phyloP scores from a whole-genome alignment of 1,140 invertebrate genomes.

The Neuroterus valhalla region DNA sequence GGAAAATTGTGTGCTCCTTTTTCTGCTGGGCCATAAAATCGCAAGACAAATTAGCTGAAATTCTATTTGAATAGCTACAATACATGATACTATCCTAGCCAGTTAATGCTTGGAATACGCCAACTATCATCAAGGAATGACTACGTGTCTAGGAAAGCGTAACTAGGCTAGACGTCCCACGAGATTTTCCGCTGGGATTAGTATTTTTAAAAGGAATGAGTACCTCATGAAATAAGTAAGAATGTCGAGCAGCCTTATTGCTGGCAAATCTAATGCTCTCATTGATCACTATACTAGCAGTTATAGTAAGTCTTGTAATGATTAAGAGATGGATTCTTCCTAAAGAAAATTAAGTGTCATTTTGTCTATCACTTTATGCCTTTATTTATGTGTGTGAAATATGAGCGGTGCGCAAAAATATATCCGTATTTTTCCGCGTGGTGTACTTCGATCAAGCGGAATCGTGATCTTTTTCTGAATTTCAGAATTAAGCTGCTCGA shows the following conservation, averaged over 20 bases:
- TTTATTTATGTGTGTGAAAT: background rate
- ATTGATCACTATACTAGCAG: slow-evolving; percentile 8
- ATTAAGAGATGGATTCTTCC: background rate
- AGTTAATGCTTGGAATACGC: slow-evolving; percentile 17
- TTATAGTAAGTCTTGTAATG: background rate
- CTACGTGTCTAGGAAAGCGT: slow-evolving; percentile 20
- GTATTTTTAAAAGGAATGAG: background rate
- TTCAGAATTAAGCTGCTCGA: slow-evolving; percentile 69
- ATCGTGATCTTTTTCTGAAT: slow-evolving; percentile 37
- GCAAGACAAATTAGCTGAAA: slow-evolving; percentile 15
- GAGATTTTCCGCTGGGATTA: slow-evolving; percentile 10
- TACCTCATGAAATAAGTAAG: background rate
- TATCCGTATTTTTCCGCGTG: background rate
- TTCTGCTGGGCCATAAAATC: slow-evolving; percentile 47
- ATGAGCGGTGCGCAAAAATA: background rate
- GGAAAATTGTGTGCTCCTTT: slow-evolving; percentile 40
- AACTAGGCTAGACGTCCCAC: slow-evolving; percentile 8
- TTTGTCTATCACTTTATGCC: slow-evolving; percentile 32
- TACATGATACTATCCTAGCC: slow-evolving; percentile 9
- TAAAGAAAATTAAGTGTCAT: slow-evolving; percentile 14
- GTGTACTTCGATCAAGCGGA: slow-evolving; percentile 24
- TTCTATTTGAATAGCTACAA: slow-evolving; percentile 14
- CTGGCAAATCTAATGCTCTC: slow-evolving; percentile 5
- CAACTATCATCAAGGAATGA: slow-evolving; percentile 23
- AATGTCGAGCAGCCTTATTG: slow-evolving; percentile 57